A percentile compares a stretch with the other conserved stretches of the same genome.
Conservation (phyloP, 2,113 vertebrate genomes). For the Piaya cayana region DNA sequence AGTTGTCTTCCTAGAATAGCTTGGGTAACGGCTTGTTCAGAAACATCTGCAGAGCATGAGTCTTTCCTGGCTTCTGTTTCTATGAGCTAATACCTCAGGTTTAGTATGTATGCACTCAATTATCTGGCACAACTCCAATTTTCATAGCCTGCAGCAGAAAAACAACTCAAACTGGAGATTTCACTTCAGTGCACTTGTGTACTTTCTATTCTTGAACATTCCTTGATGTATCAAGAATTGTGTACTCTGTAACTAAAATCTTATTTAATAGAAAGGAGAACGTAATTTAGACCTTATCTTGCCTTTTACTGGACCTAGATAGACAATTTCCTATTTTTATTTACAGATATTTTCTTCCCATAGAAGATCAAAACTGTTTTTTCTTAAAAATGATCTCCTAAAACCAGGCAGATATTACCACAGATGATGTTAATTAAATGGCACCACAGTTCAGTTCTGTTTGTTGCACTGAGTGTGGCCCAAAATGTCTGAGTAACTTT, state of each 20-base stretch:
- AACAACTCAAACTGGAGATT: not conserved
- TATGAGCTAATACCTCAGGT: not conserved
- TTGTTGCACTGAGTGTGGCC: not conserved
- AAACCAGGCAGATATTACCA: not conserved
- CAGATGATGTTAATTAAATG: not conserved
- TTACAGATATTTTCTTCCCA: not conserved
- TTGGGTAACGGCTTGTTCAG: not conserved
- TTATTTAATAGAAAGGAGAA: not conserved
- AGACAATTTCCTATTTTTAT: not conserved
- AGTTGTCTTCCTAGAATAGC: not conserved
- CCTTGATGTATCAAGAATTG: not conserved
- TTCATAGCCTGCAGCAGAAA: conserved; percentile 16
- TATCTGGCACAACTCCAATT: not conserved
- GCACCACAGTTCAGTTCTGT: not conserved
- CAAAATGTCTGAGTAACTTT: not conserved
- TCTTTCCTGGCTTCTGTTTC: not conserved
- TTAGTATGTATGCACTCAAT: conserved; percentile 1
- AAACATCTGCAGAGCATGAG: not conserved
- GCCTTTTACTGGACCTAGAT: not conserved
- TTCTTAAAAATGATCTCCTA: not conserved
- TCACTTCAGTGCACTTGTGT: not conserved
- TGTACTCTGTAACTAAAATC: not conserved
- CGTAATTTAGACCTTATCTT: not conserved
- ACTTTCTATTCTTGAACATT: conserved; percentile 1
- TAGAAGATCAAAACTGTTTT: not conserved